A percentile compares a stretch with the other conserved stretches of the same genome.
Evolutionary conservation across 2,113 vertebrate species (phyloP).

Genomic region (Anhinga anhinga): DNA sequence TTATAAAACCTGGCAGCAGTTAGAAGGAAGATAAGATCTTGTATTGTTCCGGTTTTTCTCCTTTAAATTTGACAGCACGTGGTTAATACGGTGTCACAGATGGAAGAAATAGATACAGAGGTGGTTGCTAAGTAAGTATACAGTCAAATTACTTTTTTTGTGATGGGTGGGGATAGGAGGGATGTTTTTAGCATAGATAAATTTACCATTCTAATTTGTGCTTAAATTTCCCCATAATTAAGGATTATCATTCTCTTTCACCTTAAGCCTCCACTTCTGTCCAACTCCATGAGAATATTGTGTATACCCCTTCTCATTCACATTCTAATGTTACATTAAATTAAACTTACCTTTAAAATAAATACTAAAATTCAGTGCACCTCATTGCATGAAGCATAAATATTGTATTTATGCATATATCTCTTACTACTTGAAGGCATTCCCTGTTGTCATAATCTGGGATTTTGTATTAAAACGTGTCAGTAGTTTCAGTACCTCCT

Average conservation of each 20-base stretch:
- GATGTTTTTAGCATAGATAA: not conserved
- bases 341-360: not conserved
- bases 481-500: not conserved
- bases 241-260: not conserved
- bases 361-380: not conserved
- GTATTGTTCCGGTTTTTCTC: not conserved
- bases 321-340: not conserved
- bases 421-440: not conserved
- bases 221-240: not conserved
- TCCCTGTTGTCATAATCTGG: not conserved
- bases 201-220: not conserved
- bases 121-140: slow-evolving; percentile 84
- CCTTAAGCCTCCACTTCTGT: not conserved
- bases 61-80: slow-evolving; percentile 75
- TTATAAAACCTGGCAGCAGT: not conserved
- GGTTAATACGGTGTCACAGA: slow-evolving; percentile 77
- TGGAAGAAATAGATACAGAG: slow-evolving; percentile 86
- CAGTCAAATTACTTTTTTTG: not conserved
- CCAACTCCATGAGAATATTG: not conserved
- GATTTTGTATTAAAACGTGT: not conserved
- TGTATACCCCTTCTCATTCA: not conserved
- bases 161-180: not conserved
- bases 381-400: not conserved
- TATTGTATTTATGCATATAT: not conserved
- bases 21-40: not conserved